phyloP scores from a whole-genome alignment of 2,113 vertebrate species.

The Toxotes jaculatrix region DNA sequence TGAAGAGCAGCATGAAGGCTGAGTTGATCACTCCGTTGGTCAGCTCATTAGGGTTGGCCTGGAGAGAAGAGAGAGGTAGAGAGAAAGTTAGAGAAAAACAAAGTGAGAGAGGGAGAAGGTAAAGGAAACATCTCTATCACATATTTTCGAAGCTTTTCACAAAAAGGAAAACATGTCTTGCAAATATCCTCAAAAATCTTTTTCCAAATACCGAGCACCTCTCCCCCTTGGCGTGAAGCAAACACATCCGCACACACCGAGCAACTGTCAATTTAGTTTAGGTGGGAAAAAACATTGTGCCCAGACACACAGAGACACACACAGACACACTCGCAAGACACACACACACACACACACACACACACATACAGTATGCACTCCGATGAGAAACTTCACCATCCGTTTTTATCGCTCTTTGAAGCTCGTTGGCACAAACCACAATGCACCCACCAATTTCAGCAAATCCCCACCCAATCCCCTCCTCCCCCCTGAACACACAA shows the following conservation, averaged over 20 bases:
- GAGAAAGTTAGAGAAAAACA: neutral
- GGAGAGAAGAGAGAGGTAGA: constrained; percentile 22
- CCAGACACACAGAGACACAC: neutral
- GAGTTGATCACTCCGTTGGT: constrained; percentile 95
- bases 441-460: constrained; percentile 47
- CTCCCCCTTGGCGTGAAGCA: neutral
- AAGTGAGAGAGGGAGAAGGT: neutral
- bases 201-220: neutral
- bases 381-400: constrained; percentile 45
- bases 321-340: neutral
- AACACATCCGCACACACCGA: constrained; percentile 1
- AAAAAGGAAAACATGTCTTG: neutral
- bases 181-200: neutral
- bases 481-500: neutral
- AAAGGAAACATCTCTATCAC: constrained; percentile 6
- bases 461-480: constrained; percentile 37
- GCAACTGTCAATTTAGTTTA: constrained; percentile 22
- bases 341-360: neutral
- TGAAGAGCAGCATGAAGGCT: constrained; percentile 97
- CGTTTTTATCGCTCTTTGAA: constrained; percentile 61
- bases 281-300: neutral
- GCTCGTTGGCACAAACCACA: constrained; percentile 56
- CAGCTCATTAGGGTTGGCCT: constrained; percentile 95
- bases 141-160: constrained; percentile 10
- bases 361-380: constrained; percentile 10